Base-by-base conservation (phyloP, 2,888 invertebrate genomes). In the Galeopsomyia nigrocyanea region DNA sequence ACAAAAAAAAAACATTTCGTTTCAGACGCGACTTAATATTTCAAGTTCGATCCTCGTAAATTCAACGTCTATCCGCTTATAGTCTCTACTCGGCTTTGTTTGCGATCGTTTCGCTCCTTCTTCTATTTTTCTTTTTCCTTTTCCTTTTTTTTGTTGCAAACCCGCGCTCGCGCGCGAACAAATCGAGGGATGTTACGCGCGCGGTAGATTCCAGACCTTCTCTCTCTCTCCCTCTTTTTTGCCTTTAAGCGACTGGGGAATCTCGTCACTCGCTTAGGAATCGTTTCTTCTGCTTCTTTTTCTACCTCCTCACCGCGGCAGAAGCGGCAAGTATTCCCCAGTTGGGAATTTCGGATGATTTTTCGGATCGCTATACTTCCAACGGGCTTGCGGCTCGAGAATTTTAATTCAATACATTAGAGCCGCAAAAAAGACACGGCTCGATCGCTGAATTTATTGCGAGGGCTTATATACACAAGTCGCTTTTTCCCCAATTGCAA, bases 321-420 rank as follows among this genome's bases (percentile, higher is more conserved):
- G n/a, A 16, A n/a, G 51, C 50, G 50, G 50, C 51, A 31, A 17
- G 47, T 62, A 71, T 47, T 60, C 70, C 56, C 62, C 63, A 57
- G 58, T 50, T 56, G 69, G 67, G 74, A 70, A 69, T 68, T 64
- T 47, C 55, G 14, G 22, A 14, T 22, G 50, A 63, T 21, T 58
- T 71, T 71, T 71, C 66, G 74, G 67, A 39, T 39, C 65, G 56
- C 50, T 56, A 26, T 5, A 5, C 5, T 26, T 26, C 26, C 26
- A 26, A 26, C 2, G 2, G 26, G 26, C 26, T 26, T 2, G 62
- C 16, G 16, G 39, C 7, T 51, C 21, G 72, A 60, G 72, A 75
- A 75, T 75, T 75, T 75, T 75, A 75, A 75, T 75, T 75, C 75
- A 75, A 75, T 75, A 70, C 75, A 70, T 72, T 72, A 70, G 71